Evolutionary conservation across 2,797 vertebrate species (phyloP), one percentile per base, ranked within the genome.

Genomic region (Forpus xanthops): DNA sequence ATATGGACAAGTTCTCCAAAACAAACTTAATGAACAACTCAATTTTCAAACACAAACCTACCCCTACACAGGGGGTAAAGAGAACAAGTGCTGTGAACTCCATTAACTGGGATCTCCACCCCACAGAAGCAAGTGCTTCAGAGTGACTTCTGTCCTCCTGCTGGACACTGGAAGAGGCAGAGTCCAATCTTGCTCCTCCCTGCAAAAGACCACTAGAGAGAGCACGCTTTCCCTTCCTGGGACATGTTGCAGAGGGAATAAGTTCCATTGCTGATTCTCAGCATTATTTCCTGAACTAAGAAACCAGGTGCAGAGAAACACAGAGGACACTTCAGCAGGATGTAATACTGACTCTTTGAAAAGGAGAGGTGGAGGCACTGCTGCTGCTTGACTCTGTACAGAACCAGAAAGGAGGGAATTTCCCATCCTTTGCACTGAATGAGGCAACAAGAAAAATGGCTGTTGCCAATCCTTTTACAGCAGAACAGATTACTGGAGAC

Each of bases 141-240:
- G 15, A 42, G 25, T 10, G 49, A 87, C 37, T 76, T 39, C 50
- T 47, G 23, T 2, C 1, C 25, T 53, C 14, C 20, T 11, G 42
- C 21, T 8, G 18, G 17, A 25, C 12, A 12, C 17, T 0, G 3
- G 44, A 9, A 7, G 27, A 42, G 12, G 35, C 44, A 65, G 52
- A 82, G 28, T 20, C 37, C 24, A 30, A 58, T 16, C 27, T 83
- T 10, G 4, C 21, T 62, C 35, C n/a, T 60, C 33, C 20, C 12
- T 0, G 1, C 64, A 28, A 53, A 89, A 62, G 44, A 27, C 37
- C 18, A 20, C 30, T 12, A 28, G 16, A 72, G 35, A 1, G 0
- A 23, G 9, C 5, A 24, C 2, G 20, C 15, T n/a, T 12, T 50
- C 31, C 52, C 19, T 82, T 82, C 31, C 16, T 1, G 3, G 53